These are phyloP conservation scores for Spongilla lacustris DNA, from an alignment of 37 sponge, comb jelly and placozoan genomes.

Conservation along the genomic window DNA sequence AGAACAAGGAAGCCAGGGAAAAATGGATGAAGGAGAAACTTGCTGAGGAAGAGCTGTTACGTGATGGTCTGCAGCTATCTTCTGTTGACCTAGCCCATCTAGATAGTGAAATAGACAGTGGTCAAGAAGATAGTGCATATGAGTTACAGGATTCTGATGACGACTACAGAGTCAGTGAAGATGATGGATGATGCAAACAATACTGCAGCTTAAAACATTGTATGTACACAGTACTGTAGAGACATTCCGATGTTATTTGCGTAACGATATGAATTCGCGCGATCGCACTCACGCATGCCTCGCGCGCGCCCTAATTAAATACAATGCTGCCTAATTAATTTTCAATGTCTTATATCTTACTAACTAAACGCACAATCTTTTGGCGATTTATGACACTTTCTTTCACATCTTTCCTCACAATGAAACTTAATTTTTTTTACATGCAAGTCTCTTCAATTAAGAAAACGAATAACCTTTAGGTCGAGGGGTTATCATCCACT, in stretches of 20 bases:
- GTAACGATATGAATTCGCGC: background rate
- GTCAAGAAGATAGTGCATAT: background rate
- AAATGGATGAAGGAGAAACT: background rate
- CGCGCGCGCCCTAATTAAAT: background rate
- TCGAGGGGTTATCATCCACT: background rate
- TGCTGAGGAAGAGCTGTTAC: background rate
- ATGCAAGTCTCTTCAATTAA: background rate
- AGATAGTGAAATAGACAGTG: no score
- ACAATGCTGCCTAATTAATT: background rate
- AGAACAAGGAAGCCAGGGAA: background rate
- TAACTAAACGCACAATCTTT: background rate
- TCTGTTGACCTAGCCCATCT: no score
- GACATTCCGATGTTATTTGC: background rate
- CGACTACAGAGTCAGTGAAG: background rate
- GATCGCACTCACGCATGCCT: background rate
- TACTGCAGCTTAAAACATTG: background rate
- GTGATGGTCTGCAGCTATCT: no score
- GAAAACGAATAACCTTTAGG: background rate
- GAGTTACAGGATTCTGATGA: slow-evolving; percentile 1
- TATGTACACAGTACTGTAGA: background rate
- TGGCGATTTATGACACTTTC: background rate
- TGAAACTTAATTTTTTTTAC: background rate
- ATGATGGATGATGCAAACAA: background rate
- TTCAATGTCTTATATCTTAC: background rate
- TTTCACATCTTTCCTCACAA: background rate